phyloP scores from a whole-genome alignment of 2,797 vertebrate species.

The Leptoclinus maculatus region DNA sequence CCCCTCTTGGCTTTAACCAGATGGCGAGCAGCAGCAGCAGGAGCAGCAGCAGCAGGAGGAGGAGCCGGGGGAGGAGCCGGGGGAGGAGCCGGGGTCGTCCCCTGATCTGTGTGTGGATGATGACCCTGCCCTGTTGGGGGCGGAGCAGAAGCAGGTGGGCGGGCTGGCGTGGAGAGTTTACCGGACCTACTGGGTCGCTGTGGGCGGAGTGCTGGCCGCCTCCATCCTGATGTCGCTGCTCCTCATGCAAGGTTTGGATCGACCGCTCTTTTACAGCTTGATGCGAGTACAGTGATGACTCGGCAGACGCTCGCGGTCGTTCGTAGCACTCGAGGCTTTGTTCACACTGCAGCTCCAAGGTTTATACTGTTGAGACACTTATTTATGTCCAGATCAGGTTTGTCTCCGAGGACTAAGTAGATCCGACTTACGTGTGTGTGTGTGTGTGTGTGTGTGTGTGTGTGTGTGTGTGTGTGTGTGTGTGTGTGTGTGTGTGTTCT shows the following conservation, averaged over 20 bases:
- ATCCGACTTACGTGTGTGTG: no score
- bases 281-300: no score
- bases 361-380: no score
- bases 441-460: no score
- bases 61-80: slow-evolving; percentile 33
- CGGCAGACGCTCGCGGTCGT: no score
- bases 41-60: not conserved
- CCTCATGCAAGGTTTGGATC: slow-evolving; percentile 93
- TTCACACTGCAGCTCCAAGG: no score
- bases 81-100: not conserved
- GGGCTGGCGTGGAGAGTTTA: slow-evolving; percentile 91
- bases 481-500: no score
- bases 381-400: no score
- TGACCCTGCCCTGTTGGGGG: slow-evolving; percentile 64
- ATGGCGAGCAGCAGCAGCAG: slow-evolving; percentile 28
- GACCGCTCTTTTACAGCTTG: no score
- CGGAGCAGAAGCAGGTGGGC: slow-evolving; percentile 93
- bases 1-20: slow-evolving; percentile 43
- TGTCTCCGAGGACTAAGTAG: no score
- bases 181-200: slow-evolving; percentile 89
- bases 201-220: slow-evolving; percentile 85
- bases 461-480: no score
- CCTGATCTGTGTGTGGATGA: slow-evolving; percentile 43
- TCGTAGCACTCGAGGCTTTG: no score
- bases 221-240: slow-evolving; percentile 88